Evolutionary conservation across 2,797 vertebrate genomes (phyloP), one percentile per base, ranked within the genome.

Genomic region (Melanotaenia boesemani): DNA sequence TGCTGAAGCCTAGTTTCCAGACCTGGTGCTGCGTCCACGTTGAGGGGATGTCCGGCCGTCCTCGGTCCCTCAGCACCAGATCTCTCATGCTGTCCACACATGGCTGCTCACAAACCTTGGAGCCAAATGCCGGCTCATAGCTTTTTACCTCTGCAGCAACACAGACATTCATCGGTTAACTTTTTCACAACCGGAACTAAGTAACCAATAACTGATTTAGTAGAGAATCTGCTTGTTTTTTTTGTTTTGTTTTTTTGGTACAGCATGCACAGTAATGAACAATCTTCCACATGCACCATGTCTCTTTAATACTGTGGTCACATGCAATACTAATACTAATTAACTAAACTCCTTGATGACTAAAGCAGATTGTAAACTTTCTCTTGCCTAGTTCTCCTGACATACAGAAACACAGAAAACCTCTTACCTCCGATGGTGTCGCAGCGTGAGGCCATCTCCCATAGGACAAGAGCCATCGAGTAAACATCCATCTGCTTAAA

Each of bases 401-500:
- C 41, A 44, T 16, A 44, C 41, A 44, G 41, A 44, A 44, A 44
- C 41, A 18, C 41, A 44, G 41, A 44, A 44, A 44, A 16, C 15
- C 41, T 44, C 57, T 13, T 79, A 96, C 96, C 96, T 94, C 95
- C 96, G 24, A 95, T 94, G 63, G 86, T 94, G 1, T 94, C 89
- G 79, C 96, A 97, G 77, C 96, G 94, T 48, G 97, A 97, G 4
- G 93, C 94, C 95, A 97, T 96, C 84, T 97, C 97, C 97, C 97
- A 97, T 50, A 97, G 86, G 59, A 97, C 96, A 1, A 97, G 92
- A 57, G 97, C 94, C 95, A 97, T 95, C 75, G 97, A 97, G 85
- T 97, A 97, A 41, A 97, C 96, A 2, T 97, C 97, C 94, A 97
- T 97, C 90, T 97, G 97, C 87, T 97, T 97, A 74, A 97, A 97